Conservation (phyloP, 2,888 invertebrate species). For the Parnassius glacialis region DNA sequence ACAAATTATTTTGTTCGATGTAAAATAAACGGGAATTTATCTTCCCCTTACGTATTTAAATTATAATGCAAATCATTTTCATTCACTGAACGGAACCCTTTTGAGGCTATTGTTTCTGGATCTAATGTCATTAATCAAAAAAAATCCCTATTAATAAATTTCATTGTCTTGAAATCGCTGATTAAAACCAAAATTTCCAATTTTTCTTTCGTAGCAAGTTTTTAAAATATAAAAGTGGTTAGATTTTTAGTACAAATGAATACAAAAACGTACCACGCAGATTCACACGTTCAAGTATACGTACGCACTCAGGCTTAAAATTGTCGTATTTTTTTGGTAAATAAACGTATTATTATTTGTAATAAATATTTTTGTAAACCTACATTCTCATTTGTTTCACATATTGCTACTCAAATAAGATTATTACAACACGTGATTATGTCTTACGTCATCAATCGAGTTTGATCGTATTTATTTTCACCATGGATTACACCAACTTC, state of each 20-base stretch:
- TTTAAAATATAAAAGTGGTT: no score
- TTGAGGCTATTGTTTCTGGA: slow-evolving; percentile 21
- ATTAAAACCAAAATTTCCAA: slow-evolving; percentile 4
- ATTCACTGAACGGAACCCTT: slow-evolving; percentile 23
- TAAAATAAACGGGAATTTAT: slow-evolving; percentile 20
- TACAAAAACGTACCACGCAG: no score
- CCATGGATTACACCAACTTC: no score
- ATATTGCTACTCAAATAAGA: slow-evolving; percentile 11
- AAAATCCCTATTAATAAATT: slow-evolving; percentile 21
- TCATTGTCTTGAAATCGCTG: slow-evolving; percentile 17
- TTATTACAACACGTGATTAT: slow-evolving; percentile 20
- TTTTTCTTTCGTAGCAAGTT: no score
- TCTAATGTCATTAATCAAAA: slow-evolving; percentile 25
- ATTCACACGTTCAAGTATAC: no score
- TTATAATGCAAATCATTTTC: slow-evolving; percentile 25
- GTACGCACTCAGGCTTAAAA: no score
- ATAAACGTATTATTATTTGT: neutral
- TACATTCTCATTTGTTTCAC: neutral
- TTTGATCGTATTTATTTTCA: slow-evolving; percentile 1
- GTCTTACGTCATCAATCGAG: slow-evolving; percentile 23
- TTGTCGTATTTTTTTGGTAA: no score
- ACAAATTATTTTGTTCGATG: slow-evolving; percentile 16
- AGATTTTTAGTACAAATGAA: no score
- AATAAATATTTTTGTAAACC: neutral
- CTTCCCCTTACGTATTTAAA: slow-evolving; percentile 18